Evolutionary conservation across 2,888 invertebrate species (phyloP), one percentile per base, ranked within the genome.

Genomic region (Encarsia formosa): DNA sequence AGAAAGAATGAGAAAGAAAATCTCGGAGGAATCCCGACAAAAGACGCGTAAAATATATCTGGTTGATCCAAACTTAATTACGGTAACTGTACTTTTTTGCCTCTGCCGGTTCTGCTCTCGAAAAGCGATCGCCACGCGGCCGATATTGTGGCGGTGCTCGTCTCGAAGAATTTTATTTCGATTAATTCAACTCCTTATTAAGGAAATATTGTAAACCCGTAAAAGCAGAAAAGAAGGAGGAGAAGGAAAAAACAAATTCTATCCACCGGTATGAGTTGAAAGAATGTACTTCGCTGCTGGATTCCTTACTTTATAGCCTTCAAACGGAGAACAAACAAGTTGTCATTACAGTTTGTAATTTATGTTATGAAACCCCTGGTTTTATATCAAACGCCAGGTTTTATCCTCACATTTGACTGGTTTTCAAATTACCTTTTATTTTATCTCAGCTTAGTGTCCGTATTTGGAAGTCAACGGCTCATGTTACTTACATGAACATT

Each of bases 1-100:
- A 54, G 54, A 43, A 59, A 60, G 54, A 53, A 40, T 44, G 57
- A 50, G 38, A 31, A 29, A 24, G 26, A 22, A 20, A n/a, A n/a
- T 6, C 5, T 5, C 22, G 32, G 43, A 32, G 32, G 46, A 26
- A 53, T 52, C 47, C 43, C 39, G 40, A 51, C 50, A 54, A 54
- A n/a, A 54, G 49, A 24, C 23, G 20, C 24, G 35, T 48, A 50
- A 56, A 44, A 50, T 49, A 50, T 47, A 29, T 38, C 18, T 15
- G n/a, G 18, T 37, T 24, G 41, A 40, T 16, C 31, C 35, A 31
- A 42, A 43, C 54, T 51, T 51, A 48, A 54, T 51, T 54, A 51
- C 35, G n/a, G 43, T 54, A 54, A 54, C 47, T 54, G 50, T 51
- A 54, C 45, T 47, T 43, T 34, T 29, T 29, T 18, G 6, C 41